Base-by-base conservation (phyloP, 37 sponge, comb jelly and placozoan species). In the Mnemiopsis leidyi region DNA sequence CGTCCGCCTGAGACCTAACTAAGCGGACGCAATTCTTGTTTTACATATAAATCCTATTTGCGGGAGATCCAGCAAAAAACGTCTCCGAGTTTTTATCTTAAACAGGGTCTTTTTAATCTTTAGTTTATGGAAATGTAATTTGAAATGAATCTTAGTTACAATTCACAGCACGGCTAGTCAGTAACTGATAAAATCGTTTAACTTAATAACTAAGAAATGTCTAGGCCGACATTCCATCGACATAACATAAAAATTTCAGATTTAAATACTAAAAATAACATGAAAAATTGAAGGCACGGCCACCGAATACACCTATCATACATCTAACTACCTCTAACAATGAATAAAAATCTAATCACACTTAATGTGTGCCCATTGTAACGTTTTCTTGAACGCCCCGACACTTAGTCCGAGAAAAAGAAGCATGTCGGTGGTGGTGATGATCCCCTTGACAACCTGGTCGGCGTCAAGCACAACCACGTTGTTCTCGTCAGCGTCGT, bases 351-450 rank as follows among this genome's bases (percentile, higher is more conserved):
- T 48, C 61, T 48, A 48, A 48, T 48, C 61, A 48, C 61, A 48
- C 61, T 48, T 48, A 48, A 48, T 48, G 13, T 48, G 61, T 5
- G 61, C 61, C 61, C 61, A 48, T 48, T 48, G n/a, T 28, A 85
- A 85, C 24, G 90, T 32, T 38, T 85, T 85, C 29, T 85, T 38
- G 90, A 85, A 85, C 0, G 35, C 25, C 25, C 90, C 90, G 38
- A 85, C 90, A 37, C 90, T 85, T 7, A 85, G 36, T 40, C 90
- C 90, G 23, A 85, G 61, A 61, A 85, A 85, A 85, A 85, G 90
- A 7, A 85, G 48, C 90, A 85, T 85, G 61, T 85, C 90, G 1
- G 90, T 32, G 26, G 61, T 85, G 1, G 90, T 85, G 1, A 85
- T 85, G 48, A 85, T 85, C 7, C 90, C 90, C 3, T 38, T 85